Conservation (phyloP, 1,140 invertebrate species). For the Helicoverpa armigera region DNA sequence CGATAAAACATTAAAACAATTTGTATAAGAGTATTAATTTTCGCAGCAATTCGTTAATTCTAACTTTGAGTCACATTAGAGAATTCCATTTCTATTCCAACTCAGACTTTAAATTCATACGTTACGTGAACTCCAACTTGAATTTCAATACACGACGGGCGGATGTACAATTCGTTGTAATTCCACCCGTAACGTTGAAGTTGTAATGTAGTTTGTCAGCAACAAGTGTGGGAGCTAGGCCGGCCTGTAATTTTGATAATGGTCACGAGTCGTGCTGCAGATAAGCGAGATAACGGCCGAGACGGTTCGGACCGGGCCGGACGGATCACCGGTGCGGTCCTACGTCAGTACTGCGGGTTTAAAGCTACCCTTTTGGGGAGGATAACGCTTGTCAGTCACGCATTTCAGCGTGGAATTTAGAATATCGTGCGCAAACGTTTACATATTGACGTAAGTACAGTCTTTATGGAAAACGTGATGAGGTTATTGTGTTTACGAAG, state of each 20-base stretch:
- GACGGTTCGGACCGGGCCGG: conserved; percentile 41
- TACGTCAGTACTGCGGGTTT: conserved; percentile 46
- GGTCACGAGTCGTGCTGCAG: conserved; percentile 60
- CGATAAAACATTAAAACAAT: conserved; percentile 27
- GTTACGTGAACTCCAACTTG: conserved; percentile 30
- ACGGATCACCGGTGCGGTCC: conserved; percentile 42
- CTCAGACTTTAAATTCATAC: conserved; percentile 23
- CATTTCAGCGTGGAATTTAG: conserved; percentile 24
- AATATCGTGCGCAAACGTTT: conserved; percentile 33
- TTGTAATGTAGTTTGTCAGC: conserved; percentile 47
- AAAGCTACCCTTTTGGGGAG: conserved; percentile 51
- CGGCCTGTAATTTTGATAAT: conserved; percentile 77
- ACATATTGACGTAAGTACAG: conserved; percentile 12
- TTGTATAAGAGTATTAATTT: background rate
- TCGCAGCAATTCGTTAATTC: conserved; percentile 20
- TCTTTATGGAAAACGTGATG: background rate
- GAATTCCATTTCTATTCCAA: conserved; percentile 1
- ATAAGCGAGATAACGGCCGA: conserved; percentile 66
- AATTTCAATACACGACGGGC: conserved; percentile 26
- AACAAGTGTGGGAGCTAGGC: conserved; percentile 53
- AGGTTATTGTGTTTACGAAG: background rate
- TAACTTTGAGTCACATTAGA: conserved; percentile 3
- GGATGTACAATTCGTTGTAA: conserved; percentile 43
- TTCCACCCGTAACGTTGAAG: conserved; percentile 42
- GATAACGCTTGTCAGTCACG: conserved; percentile 26